Conservation (phyloP, 92 coral and sea anemone species). For the Palythoa caribaeorum region DNA sequence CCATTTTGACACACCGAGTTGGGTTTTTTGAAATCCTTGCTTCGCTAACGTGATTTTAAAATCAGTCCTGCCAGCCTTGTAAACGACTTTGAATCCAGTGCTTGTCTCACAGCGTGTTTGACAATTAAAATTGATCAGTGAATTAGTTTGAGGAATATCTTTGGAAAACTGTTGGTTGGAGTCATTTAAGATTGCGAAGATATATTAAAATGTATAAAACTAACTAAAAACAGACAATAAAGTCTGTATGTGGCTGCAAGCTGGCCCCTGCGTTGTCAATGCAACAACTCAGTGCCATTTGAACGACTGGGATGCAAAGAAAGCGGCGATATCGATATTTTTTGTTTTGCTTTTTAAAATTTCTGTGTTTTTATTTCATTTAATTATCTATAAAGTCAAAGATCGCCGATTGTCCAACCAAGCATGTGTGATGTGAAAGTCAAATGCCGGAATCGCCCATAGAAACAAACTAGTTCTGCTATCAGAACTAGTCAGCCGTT, state of each 20-base stretch:
- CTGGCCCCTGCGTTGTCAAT: background rate
- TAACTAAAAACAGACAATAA: conserved; percentile 25
- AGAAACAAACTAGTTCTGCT: no score
- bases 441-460: no score
- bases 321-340: no score
- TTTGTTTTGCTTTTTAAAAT: no score
- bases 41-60: conserved; percentile 27
- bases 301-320: no score
- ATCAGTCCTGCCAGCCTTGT: conserved; percentile 4
- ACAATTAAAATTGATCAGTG: background rate
- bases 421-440: no score
- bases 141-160: background rate
- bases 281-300: no score
- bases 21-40: conserved; percentile 13
- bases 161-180: conserved; percentile 5
- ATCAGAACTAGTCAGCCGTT: no score
- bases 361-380: no score
- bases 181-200: conserved; percentile 1
- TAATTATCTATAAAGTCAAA: no score
- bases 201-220: background rate
- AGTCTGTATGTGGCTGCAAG: conserved; percentile 14
- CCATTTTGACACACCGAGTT: conserved; percentile 9
- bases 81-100: conserved; percentile 7
- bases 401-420: no score
- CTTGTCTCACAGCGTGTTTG: conserved; percentile 8